phyloP scores from a whole-genome alignment of 2,113 vertebrate genomes.

The Engraulis encrasicolus region DNA sequence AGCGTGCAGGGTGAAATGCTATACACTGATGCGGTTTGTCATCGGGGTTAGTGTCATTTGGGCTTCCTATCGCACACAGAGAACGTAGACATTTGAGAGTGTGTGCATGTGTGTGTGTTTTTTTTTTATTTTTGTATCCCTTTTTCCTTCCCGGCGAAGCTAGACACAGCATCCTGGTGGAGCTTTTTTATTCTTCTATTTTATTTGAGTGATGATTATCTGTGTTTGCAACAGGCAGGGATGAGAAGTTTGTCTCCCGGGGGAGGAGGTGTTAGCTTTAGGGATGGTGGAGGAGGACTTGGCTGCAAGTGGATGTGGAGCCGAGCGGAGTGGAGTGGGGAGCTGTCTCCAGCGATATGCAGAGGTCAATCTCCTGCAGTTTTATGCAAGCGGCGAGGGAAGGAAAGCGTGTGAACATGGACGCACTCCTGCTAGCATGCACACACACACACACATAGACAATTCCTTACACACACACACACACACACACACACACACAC shows the following conservation, averaged over 20 bases:
- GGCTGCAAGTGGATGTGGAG: constrained; percentile 29
- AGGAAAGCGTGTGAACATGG: neutral
- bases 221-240: constrained; percentile 47
- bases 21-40: constrained; percentile 53
- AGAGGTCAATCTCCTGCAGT: constrained; percentile 42
- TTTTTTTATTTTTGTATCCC: neutral
- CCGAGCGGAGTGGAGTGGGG: too few relatives aligned
- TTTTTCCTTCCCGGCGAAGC: constrained; percentile 21
- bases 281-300: constrained; percentile 32
- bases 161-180: neutral
- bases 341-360: constrained; percentile 25
- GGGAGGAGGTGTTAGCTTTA: constrained; percentile 29
- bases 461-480: constrained; percentile 6
- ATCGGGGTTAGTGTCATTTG: constrained; percentile 49
- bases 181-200: too few relatives aligned
- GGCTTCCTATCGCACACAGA: constrained; percentile 47
- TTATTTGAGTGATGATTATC: constrained; percentile 40
- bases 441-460: neutral
- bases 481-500: neutral
- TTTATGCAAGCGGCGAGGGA: constrained; percentile 13
- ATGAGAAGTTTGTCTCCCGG: constrained; percentile 35
- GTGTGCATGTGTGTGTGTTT: neutral
- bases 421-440: neutral
- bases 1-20: constrained; percentile 53
- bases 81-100: constrained; percentile 31